Evolutionary conservation across 2,113 vertebrate genomes (phyloP).

Genomic region (Anolis sagrei): DNA sequence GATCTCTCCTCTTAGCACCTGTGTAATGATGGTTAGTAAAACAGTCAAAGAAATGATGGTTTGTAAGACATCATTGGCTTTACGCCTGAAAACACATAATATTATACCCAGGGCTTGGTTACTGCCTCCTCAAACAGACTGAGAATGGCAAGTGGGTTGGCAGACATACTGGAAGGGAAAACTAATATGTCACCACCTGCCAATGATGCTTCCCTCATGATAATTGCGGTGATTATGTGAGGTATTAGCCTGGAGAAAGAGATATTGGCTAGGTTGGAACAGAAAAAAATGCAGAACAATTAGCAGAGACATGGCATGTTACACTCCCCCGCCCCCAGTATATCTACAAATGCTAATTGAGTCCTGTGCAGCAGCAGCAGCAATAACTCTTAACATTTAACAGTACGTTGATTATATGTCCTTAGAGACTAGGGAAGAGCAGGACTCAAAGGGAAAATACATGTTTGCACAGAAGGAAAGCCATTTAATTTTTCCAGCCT

Average conservation of each 20-base stretch:
- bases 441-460: not conserved
- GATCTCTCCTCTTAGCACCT: not conserved
- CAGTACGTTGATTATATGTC: constrained; percentile 5
- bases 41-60: no score
- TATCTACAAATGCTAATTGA: not conserved
- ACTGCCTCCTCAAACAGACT: not conserved
- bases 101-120: no score
- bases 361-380: not conserved
- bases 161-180: not conserved
- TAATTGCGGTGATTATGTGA: not conserved
- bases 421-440: not conserved
- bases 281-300: not conserved
- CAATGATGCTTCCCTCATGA: not conserved
- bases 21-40: not conserved
- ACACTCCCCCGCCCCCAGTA: not conserved
- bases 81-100: no score
- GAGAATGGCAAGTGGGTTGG: not conserved
- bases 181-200: not conserved
- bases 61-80: not conserved
- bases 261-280: not conserved
- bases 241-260: not conserved
- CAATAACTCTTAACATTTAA: constrained; percentile 20
- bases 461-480: not conserved
- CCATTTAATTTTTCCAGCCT: not conserved
- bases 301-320: not conserved